These are phyloP conservation scores for Myotis myotis DNA, from an alignment of 2,797 vertebrate genomes.

Conservation along the genomic window DNA sequence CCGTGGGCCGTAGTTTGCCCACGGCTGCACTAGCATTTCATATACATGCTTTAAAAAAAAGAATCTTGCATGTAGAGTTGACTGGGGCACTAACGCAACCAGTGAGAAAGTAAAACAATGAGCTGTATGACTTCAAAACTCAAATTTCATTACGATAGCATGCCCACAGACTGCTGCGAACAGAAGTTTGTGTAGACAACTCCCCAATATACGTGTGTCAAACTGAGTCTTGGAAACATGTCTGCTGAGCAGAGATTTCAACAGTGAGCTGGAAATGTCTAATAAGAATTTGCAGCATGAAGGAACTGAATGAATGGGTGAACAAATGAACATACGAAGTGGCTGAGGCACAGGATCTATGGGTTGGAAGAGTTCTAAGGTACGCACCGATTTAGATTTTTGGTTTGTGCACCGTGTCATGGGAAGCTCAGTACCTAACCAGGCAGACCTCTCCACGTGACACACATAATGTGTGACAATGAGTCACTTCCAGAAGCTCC, in stretches of 20 bases:
- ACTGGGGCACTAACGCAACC: not conserved
- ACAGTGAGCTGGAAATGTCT: not conserved
- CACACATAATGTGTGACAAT: not conserved
- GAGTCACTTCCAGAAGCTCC: not conserved
- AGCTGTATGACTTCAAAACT: constrained; percentile 4
- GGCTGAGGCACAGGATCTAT: too few relatives aligned
- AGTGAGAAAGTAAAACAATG: constrained; percentile 14
- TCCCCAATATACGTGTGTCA: not conserved
- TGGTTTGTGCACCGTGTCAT: fast-evolving
- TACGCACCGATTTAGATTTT: not conserved
- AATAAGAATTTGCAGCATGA: not conserved
- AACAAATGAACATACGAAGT: not conserved
- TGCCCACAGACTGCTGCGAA: not conserved
- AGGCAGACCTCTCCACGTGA: not conserved
- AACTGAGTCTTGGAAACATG: not conserved
- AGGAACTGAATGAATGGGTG: not conserved
- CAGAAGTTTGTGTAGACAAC: not conserved
- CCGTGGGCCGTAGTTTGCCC: too few relatives aligned
- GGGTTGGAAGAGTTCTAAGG: not conserved
- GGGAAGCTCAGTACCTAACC: not conserved
- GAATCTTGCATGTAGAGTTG: not conserved
- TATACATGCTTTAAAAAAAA: not conserved
- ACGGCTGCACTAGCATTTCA: too few relatives aligned
- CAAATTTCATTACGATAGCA: not conserved
- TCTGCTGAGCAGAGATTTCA: not conserved